Evolutionary conservation across 2,797 vertebrate genomes (phyloP).

Genomic region (Forpus xanthops): DNA sequence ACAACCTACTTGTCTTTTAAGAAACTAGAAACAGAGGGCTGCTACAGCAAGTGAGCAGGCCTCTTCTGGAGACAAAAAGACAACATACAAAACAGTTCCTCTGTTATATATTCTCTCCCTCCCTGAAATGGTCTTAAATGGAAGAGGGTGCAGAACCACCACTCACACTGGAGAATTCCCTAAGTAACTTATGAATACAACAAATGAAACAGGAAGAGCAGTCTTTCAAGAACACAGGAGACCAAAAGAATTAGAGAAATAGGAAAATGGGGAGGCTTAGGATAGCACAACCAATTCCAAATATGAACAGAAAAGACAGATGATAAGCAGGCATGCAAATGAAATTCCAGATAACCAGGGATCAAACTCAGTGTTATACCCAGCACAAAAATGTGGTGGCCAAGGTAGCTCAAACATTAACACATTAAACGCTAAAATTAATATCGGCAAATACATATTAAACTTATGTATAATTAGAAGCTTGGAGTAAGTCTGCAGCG

Average conservation of each 20-base stretch:
- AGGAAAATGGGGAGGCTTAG: not conserved
- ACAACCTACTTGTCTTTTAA: not conserved
- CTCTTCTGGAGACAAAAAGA: not conserved
- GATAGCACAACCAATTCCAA: not conserved
- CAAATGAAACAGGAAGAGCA: not conserved
- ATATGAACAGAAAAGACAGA: not conserved
- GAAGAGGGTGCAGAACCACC: not conserved
- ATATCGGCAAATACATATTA: accelerated
- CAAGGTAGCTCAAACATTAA: not conserved
- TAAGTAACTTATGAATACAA: not conserved
- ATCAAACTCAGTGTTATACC: accelerated
- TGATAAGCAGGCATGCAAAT: too few species aligned
- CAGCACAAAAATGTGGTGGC: accelerated
- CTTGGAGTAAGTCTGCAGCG: accelerated
- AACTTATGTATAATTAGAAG: not conserved
- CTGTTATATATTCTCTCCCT: not conserved
- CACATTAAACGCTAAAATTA: not conserved
- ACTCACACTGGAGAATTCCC: not conserved
- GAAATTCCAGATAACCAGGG: not conserved
- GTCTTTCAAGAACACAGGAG: not conserved
- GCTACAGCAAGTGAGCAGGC: not conserved
- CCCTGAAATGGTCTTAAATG: not conserved
- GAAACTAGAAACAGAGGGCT: not conserved
- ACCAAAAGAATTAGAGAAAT: not conserved
- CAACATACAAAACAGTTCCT: not conserved